Evolutionary conservation across 2,113 vertebrate genomes (phyloP).

Genomic region (Willisornis vidua): DNA sequence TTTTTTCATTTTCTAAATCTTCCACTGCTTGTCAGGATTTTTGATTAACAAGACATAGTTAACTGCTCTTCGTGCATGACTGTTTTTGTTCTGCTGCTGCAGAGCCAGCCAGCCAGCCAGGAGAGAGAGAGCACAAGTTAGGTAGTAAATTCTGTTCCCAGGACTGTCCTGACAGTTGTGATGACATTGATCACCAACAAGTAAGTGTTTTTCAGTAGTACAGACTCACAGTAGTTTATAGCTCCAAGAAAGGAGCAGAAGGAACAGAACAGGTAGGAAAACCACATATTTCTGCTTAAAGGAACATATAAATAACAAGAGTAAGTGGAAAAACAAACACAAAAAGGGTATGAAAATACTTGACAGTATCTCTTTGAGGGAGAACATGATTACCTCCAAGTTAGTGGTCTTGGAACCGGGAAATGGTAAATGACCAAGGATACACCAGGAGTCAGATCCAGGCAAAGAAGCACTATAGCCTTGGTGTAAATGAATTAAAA

Average conservation of each 20-base stretch:
- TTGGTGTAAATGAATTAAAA: not conserved
- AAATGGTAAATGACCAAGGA: not conserved
- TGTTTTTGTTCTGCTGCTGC: slow-evolving; percentile 40
- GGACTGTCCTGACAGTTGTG: slow-evolving; percentile 2
- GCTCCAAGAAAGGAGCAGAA: not conserved
- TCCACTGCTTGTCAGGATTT: not conserved
- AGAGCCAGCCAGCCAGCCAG: slow-evolving; percentile 40
- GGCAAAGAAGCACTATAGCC: not conserved
- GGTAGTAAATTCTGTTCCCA: slow-evolving; percentile 7
- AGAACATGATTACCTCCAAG: not conserved
- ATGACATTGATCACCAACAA: not conserved
- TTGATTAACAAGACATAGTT: not conserved
- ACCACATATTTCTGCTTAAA: not conserved
- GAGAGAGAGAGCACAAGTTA: slow-evolving; percentile 38
- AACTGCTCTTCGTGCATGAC: not conserved
- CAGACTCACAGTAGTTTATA: not conserved
- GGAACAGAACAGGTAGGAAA: not conserved
- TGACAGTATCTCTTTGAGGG: slow-evolving; percentile 11
- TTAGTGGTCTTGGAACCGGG: not conserved
- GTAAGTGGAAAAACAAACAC: not conserved
- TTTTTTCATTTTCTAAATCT: not conserved
- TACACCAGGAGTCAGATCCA: not conserved
- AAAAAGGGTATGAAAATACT: not conserved
- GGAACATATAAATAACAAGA: not conserved
- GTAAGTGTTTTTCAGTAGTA: slow-evolving; percentile 11